A percentile compares a stretch with the other conserved stretches of the same genome.
These are phyloP conservation scores for Diachasma alloeum DNA, from an alignment of 1,140 invertebrate species.

Conservation along the genomic window DNA sequence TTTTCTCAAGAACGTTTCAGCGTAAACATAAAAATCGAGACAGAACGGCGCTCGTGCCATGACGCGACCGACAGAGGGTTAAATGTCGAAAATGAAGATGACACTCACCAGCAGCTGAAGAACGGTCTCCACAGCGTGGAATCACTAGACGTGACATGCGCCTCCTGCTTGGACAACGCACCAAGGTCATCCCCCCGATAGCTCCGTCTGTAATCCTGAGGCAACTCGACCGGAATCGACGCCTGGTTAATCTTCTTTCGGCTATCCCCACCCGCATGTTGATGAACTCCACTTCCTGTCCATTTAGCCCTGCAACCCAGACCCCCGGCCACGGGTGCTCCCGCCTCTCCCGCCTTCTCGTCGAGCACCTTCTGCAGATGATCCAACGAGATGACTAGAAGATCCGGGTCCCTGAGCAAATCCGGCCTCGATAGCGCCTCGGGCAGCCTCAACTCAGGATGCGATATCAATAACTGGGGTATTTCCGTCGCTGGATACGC, in stretches of 20 bases:
- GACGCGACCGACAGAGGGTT: no score
- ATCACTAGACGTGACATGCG: background rate
- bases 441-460: constrained; percentile 76
- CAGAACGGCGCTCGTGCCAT: no score
- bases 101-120: background rate
- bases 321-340: background rate
- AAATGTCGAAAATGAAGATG: no score
- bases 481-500: constrained; percentile 79
- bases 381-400: constrained; percentile 78
- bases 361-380: constrained; percentile 77
- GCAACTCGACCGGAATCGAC: background rate
- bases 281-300: background rate
- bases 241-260: background rate
- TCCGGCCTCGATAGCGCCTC: constrained; percentile 76
- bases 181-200: background rate
- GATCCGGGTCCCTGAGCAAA: constrained; percentile 78
- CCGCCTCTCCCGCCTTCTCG: background rate
- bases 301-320: background rate
- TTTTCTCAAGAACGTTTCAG: no score
- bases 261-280: background rate
- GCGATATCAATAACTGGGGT: constrained; percentile 73
- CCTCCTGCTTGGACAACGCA: background rate
- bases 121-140: background rate
- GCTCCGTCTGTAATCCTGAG: background rate
- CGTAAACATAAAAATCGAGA: no score